Evolutionary conservation across 2,888 invertebrate genomes (phyloP).

Genomic region (Ochropleura plecta): DNA sequence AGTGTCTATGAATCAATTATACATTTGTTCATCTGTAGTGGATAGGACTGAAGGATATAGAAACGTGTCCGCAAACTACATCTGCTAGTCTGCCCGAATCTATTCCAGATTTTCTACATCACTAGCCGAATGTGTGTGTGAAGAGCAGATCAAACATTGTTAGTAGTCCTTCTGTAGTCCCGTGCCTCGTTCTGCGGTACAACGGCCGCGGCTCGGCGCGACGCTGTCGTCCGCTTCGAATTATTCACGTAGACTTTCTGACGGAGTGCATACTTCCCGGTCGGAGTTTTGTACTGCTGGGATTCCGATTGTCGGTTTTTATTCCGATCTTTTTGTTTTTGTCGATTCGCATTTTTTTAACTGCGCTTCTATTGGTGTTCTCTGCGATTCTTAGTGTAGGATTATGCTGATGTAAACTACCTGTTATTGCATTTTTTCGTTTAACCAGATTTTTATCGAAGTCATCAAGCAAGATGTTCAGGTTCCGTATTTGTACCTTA

Average conservation of each 20-base stretch:
- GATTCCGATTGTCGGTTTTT: slow-evolving; percentile 52
- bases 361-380: slow-evolving; percentile 29
- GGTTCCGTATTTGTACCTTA: too few species aligned
- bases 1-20: background rate
- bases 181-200: slow-evolving; percentile 25
- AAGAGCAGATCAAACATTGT: background rate
- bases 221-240: slow-evolving; percentile 70
- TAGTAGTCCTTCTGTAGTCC: slow-evolving; percentile 46
- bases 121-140: background rate
- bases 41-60: background rate
- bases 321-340: slow-evolving; percentile 34
- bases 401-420: background rate
- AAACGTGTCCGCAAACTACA: background rate
- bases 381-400: background rate
- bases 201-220: slow-evolving; percentile 43
- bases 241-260: slow-evolving; percentile 81
- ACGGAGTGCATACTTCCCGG: slow-evolving; percentile 73
- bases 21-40: background rate
- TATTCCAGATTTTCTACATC: background rate
- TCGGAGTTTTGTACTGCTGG: slow-evolving; percentile 61
- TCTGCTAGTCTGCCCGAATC: background rate
- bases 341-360: slow-evolving; percentile 15
- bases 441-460: too few species aligned
- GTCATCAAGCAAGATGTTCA: too few species aligned
- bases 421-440: background rate